Base-by-base conservation (phyloP, 2,797 vertebrate genomes). In the Arctocebus calabarensis region DNA sequence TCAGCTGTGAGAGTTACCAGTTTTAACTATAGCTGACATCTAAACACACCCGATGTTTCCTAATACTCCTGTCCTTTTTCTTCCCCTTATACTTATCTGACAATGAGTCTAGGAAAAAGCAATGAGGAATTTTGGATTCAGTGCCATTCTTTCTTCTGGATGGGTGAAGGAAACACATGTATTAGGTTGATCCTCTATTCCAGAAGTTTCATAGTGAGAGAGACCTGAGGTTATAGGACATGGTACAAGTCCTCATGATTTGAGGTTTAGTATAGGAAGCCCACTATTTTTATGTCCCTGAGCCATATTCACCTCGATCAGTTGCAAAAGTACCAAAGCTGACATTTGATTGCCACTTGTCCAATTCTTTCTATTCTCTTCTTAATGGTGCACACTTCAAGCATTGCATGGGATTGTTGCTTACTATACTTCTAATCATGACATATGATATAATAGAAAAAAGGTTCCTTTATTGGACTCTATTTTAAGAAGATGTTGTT, bases 401-500 rank as follows among this genome's bases (percentile, higher is more conserved):
- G 52, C n/a, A 71, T 25, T 29, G 7, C 71, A 73, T 19, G 84
- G 22, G 52, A 5, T 10, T 25, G 37, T 61, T 23, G 0, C 11
- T n/a, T 14, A 52, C 0, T 2, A 2, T 79, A 88, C 2, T 61
- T 78, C 70, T 52, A 48, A 61, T 14, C 17, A 10, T 37, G 79
- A 57, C 7, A 52, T 3, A 9, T 3, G 32, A 74, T n/a, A 27
- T 84, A 32, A 68, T 5, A 59, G 34, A 68, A 66, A 84, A 91
- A 6, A 25, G 2, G 22, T 17, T 4, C 17, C 79, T 83, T 74
- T 17, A 52, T 45, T 17, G 29, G 78, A 43, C 32, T 68, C 32
- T 94, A 25, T 94, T 82, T 90, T 91, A 81, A 90, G 77, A 82
- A 77, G n/a, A 64, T 14, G 4, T 43, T 68, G 62, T 34, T 86